phyloP scores from a whole-genome alignment of 2,797 vertebrate genomes.

The Myotis daubentonii region DNA sequence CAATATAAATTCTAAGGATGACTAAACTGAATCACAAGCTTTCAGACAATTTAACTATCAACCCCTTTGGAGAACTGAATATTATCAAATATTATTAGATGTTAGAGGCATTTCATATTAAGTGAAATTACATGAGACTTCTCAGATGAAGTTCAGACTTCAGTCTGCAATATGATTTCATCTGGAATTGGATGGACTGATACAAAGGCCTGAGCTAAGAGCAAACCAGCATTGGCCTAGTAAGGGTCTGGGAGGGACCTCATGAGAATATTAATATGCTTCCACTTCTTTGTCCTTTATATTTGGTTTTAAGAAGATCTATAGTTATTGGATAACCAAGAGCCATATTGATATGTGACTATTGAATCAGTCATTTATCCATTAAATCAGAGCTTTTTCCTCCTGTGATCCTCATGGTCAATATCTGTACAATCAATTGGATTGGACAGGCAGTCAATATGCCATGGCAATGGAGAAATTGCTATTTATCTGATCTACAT shows the following conservation, averaged over 20 bases:
- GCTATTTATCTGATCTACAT: neutral
- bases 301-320: slow-evolving; percentile 17
- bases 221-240: neutral
- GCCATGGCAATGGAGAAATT: neutral
- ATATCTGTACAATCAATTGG: slow-evolving; percentile 34
- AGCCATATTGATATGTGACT: slow-evolving; percentile 27
- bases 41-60: slow-evolving; percentile 64
- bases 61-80: slow-evolving; percentile 35
- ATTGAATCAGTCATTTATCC: slow-evolving; percentile 28
- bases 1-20: slow-evolving; percentile 25
- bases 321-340: neutral
- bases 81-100: slow-evolving; percentile 59
- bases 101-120: slow-evolving; percentile 47
- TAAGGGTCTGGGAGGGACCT: neutral
- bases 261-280: neutral
- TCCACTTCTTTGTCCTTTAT: neutral
- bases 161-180: neutral
- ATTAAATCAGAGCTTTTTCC: slow-evolving; percentile 27
- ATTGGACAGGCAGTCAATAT: neutral
- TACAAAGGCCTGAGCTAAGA: neutral
- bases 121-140: slow-evolving; percentile 53
- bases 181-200: neutral
- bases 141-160: slow-evolving; percentile 36
- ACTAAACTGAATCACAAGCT: slow-evolving; percentile 46
- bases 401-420: slow-evolving; percentile 15